Conservation (phyloP, 2,888 invertebrate species). For the Biston betularia region DNA sequence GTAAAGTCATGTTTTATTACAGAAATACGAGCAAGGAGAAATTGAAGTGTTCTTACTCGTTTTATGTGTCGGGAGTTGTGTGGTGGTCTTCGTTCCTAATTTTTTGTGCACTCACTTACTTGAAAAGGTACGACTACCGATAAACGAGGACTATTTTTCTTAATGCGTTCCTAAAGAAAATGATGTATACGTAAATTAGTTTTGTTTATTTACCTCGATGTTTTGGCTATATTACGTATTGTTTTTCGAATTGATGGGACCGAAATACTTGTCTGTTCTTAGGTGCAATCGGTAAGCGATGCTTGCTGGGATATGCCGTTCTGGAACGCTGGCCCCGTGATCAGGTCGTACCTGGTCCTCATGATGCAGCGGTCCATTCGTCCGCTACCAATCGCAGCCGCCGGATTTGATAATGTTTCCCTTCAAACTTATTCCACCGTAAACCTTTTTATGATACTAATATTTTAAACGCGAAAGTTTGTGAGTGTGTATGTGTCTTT, state of each 20-base stretch:
- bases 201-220: neutral
- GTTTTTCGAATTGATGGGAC: no score
- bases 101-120: constrained; percentile 40
- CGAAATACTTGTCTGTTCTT: neutral
- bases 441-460: constrained; percentile 5
- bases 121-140: constrained; percentile 35
- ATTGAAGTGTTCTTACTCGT: constrained; percentile 32
- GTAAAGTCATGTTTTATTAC: constrained; percentile 13
- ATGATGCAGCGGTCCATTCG: constrained; percentile 69
- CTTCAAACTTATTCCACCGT: constrained; percentile 71
- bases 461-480: no score
- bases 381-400: constrained; percentile 60
- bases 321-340: constrained; percentile 64
- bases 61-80: constrained; percentile 21
- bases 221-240: no score
- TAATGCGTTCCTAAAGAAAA: neutral
- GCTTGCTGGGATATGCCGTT: constrained; percentile 68
- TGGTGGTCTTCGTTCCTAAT: constrained; percentile 35
- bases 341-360: constrained; percentile 68
- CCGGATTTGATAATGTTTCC: constrained; percentile 69
- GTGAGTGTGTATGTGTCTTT: no score
- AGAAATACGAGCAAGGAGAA: constrained; percentile 44
- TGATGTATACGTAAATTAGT: no score
- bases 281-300: constrained; percentile 57
- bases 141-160: neutral